Conservation (phyloP, 2,888 invertebrate species). For the Chelonus formosanus region DNA sequence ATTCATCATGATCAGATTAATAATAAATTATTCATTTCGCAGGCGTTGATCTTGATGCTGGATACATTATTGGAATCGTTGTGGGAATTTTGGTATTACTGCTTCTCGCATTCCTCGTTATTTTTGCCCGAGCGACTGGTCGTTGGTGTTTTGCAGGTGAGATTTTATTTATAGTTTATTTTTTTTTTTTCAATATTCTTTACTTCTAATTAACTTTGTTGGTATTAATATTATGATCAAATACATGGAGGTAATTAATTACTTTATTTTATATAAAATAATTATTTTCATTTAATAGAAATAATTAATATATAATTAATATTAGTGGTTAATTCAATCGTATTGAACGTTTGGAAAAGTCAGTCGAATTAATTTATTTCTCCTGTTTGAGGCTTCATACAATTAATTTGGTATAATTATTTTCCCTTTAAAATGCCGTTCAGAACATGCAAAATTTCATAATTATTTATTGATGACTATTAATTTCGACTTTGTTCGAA, state of each 20-base stretch:
- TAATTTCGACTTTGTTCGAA: too few relatives aligned
- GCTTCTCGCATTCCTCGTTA: conserved; percentile 71
- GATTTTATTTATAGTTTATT: conserved; percentile 62
- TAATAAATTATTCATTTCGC: conserved; percentile 40
- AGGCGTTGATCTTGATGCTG: conserved; percentile 78
- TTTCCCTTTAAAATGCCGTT: too few relatives aligned
- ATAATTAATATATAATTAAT: too few relatives aligned
- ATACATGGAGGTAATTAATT: too few relatives aligned
- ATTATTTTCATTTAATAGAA: too few relatives aligned
- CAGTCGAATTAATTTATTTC: conserved; percentile 8
- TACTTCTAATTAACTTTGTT: not conserved
- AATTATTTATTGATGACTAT: too few relatives aligned
- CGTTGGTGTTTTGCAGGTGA: conserved; percentile 90
- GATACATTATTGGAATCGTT: conserved; percentile 81
- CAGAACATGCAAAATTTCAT: too few relatives aligned
- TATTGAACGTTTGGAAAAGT: conserved; percentile 33
- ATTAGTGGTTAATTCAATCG: not conserved
- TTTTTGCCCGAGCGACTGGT: conserved; percentile 82
- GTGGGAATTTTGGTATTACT: conserved; percentile 75
- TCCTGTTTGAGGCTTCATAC: too few relatives aligned
- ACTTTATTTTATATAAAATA: too few relatives aligned
- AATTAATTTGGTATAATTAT: too few relatives aligned
- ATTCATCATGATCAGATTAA: not conserved
- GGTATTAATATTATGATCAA: not conserved
- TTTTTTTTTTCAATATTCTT: not conserved